Conservation (phyloP, 2,797 vertebrate species). For the Gallinago nigripennis region DNA sequence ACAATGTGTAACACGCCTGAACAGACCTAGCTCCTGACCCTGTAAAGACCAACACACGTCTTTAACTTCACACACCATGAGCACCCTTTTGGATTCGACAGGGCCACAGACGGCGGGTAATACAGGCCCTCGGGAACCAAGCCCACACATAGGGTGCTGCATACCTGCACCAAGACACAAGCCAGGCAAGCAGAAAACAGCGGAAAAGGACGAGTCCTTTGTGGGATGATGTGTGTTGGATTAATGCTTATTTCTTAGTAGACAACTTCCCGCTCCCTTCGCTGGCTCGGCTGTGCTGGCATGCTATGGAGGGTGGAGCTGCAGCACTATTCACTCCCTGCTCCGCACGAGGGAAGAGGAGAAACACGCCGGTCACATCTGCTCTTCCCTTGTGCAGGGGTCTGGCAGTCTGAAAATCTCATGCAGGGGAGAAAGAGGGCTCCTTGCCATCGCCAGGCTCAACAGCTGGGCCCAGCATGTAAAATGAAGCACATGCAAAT, state of each 20-base stretch:
- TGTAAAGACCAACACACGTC: not conserved
- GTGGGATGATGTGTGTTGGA: not conserved
- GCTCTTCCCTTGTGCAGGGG: constrained; percentile 15
- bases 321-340: not conserved
- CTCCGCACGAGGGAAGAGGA: not conserved
- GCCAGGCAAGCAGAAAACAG: not conserved
- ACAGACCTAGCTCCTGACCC: not conserved
- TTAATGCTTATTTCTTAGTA: not conserved
- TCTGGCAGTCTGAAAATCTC: constrained; percentile 49
- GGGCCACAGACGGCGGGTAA: rapidly evolving
- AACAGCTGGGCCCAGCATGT: constrained; percentile 49
- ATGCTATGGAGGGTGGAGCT: constrained; percentile 22
- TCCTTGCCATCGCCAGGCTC: constrained; percentile 49
- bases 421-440: constrained; percentile 33
- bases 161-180: not conserved
- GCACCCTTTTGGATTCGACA: not conserved
- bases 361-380: constrained; percentile 14
- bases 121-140: rapidly evolving
- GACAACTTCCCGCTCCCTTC: not conserved
- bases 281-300: not conserved
- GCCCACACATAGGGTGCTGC: rapidly evolving
- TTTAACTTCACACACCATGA: not conserved
- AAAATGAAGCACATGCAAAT: constrained; percentile 42
- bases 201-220: not conserved
- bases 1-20: not conserved